phyloP scores from a whole-genome alignment of 2,113 vertebrate genomes.

The Carollia perspicillata region DNA sequence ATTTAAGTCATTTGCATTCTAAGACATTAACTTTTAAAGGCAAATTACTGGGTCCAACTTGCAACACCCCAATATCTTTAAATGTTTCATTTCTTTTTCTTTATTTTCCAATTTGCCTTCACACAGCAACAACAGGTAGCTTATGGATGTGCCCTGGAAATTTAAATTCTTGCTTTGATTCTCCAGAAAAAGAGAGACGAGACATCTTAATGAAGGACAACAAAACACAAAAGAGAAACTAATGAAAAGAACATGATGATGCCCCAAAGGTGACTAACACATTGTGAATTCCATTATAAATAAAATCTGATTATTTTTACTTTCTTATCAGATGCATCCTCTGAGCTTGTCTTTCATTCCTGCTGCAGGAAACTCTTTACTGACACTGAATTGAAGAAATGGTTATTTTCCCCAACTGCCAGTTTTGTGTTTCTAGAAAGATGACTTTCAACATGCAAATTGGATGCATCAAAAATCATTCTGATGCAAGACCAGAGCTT shows the following conservation, averaged over 20 bases:
- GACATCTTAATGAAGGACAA: conserved; percentile 59
- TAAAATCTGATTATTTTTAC: conserved; percentile 56
- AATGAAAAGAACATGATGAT: background rate
- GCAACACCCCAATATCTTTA: background rate
- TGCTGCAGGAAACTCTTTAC: conserved; percentile 33
- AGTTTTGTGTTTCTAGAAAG: conserved; percentile 66
- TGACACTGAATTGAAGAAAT: conserved; percentile 35
- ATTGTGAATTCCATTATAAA: conserved; percentile 48
- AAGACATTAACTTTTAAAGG: conserved; percentile 45
- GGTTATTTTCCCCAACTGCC: conserved; percentile 40
- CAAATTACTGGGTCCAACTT: conserved; percentile 40
- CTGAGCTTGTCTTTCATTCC: conserved; percentile 35
- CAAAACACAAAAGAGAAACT: conserved; percentile 23
- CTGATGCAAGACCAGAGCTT: conserved; percentile 50
- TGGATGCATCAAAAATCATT: conserved; percentile 51
- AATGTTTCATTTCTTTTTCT: background rate
- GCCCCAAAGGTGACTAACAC: background rate
- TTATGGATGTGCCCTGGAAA: background rate
- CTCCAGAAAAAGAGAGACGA: conserved; percentile 43
- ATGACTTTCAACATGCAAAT: conserved; percentile 54
- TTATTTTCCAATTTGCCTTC: background rate
- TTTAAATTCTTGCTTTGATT: conserved; percentile 51
- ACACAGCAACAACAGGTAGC: background rate
- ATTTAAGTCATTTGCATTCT: conserved; percentile 60
- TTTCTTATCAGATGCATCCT: conserved; percentile 46